A percentile compares a stretch with the other conserved stretches of the same genome.
Conservation (phyloP, 2,888 invertebrate species). For the Aleiodes leptofemur region DNA sequence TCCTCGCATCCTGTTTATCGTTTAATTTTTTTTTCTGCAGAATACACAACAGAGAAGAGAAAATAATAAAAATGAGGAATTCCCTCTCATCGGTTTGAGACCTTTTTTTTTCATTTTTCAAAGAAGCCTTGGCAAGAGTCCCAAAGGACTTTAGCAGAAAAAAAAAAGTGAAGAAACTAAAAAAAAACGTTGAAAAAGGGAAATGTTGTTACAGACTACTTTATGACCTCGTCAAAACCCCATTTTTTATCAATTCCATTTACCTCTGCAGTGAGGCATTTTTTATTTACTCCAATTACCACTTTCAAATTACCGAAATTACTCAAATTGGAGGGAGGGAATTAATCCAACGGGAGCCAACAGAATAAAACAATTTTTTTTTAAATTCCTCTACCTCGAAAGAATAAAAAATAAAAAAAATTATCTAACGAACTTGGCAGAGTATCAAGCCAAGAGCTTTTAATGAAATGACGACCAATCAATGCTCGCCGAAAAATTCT, state of each 20-base stretch:
- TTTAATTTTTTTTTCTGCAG: background rate
- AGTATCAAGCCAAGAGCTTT: conserved; percentile 8
- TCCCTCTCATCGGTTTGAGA: conserved; percentile 28
- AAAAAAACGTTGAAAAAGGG: background rate
- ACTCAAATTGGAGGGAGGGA: background rate
- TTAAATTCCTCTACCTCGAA: background rate
- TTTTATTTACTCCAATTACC: background rate
- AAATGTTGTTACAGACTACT: conserved; percentile 12
- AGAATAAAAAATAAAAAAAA: no score
- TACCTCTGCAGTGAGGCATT: background rate
- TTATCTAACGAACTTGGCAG: background rate
- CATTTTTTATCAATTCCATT: conserved; percentile 28
- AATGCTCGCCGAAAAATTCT: no score
- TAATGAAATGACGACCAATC: background rate
- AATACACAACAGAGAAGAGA: background rate
- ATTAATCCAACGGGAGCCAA: background rate
- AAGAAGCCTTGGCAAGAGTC: conserved; percentile 9
- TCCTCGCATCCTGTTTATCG: conserved; percentile 1
- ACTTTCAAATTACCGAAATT: background rate
- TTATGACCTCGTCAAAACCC: conserved; percentile 6
- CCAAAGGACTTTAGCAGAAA: background rate
- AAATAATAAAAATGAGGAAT: conserved; percentile 36
- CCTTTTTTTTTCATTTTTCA: conserved; percentile 29
- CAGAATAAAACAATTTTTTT: background rate
- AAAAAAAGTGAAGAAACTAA: conserved; percentile 15